A percentile compares a stretch with the other conserved stretches of the same genome.
These are phyloP conservation scores for Luehdorfia chinensis DNA, from an alignment of 1,140 invertebrate genomes.

Conservation along the genomic window DNA sequence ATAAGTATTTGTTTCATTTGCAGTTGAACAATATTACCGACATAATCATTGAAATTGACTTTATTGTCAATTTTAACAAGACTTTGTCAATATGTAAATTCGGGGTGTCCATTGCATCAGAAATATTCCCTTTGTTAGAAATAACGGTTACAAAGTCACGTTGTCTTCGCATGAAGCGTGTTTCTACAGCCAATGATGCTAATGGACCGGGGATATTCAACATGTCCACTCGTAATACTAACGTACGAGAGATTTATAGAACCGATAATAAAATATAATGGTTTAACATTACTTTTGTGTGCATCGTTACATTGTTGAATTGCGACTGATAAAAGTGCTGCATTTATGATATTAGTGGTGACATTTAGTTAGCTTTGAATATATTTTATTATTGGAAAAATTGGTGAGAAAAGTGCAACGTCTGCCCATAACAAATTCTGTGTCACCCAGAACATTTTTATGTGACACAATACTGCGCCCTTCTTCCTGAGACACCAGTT, in stretches of 20 bases:
- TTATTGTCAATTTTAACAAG: conserved; percentile 18
- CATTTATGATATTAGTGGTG: neutral
- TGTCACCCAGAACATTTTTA: too few relatives aligned
- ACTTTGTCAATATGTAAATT: neutral
- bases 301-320: neutral
- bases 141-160: conserved; percentile 14
- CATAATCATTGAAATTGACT: too few relatives aligned
- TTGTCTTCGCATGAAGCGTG: conserved; percentile 8
- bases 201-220: conserved; percentile 6
- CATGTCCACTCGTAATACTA: conserved; percentile 1
- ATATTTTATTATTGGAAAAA: neutral
- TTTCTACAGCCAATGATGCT: conserved; percentile 5
- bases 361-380: neutral
- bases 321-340: neutral
- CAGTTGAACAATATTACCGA: too few relatives aligned
- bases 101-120: neutral
- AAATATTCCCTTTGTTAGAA: conserved; percentile 17
- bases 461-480: too few relatives aligned
- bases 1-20: too few relatives aligned
- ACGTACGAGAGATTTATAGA: neutral
- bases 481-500: too few relatives aligned
- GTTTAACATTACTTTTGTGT: neutral
- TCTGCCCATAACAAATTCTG: too few relatives aligned
- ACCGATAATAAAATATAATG: neutral
- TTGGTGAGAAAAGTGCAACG: too few relatives aligned